phyloP scores from a whole-genome alignment of 1,140 invertebrate species.

The Oscheius sp. region DNA sequence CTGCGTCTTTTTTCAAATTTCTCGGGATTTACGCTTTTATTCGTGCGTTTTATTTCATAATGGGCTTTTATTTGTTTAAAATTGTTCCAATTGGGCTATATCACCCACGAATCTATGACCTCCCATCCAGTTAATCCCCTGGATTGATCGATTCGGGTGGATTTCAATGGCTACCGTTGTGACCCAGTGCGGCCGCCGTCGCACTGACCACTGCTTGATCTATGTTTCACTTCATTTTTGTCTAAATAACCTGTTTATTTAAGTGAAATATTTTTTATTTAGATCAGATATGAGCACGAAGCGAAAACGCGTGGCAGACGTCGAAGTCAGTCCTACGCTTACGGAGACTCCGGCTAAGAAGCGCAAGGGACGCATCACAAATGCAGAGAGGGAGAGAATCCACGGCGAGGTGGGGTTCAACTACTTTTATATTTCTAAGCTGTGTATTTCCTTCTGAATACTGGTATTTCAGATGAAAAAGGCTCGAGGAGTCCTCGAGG shows the following conservation, averaged over 20 bases:
- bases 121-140: too few relatives aligned
- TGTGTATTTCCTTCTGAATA: background rate
- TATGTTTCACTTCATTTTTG: too few relatives aligned
- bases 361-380: conserved; percentile 18
- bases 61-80: too few relatives aligned
- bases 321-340: background rate
- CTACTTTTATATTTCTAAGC: background rate
- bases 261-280: too few relatives aligned
- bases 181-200: too few relatives aligned
- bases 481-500: background rate
- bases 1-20: conserved; percentile 13
- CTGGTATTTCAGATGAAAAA: conserved; percentile 8
- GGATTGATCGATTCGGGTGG: too few relatives aligned
- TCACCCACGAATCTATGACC: too few relatives aligned
- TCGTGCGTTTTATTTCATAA: background rate
- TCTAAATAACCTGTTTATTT: too few relatives aligned
- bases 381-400: conserved; percentile 8
- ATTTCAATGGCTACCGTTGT: too few relatives aligned
- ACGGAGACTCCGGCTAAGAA: conserved; percentile 15
- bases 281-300: conserved; percentile 16
- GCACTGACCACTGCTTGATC: too few relatives aligned
- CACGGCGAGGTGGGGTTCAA: background rate
- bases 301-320: conserved; percentile 12
- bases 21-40: conserved; percentile 3
- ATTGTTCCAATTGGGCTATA: too few relatives aligned